Evolutionary conservation across 2,888 invertebrate genomes (phyloP), one percentile per base, ranked within the genome.

Genomic region (Willowsia nigromaculata): DNA sequence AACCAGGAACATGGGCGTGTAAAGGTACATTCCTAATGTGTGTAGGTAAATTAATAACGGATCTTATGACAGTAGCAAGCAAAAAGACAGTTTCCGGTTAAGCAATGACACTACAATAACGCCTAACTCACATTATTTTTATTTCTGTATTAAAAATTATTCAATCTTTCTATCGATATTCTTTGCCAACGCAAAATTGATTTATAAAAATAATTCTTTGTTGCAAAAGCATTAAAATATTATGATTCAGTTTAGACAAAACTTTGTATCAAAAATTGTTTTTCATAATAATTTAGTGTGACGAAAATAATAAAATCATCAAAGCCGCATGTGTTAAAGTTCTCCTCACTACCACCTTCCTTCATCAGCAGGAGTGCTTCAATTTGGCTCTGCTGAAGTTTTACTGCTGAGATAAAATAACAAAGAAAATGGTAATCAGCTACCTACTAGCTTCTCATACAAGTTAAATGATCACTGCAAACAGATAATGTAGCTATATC

Each of bases 231-330:
- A 47, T 47, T 47, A 47, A 47, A 47, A 47, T 47, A 59, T 59
- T 59, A 25, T 25, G 5, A 59, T 30, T 30, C n/a, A 15, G n/a
- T 15, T 33, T 47, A 33, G 15, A 15, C 25, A 59, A 9, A 15
- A 33, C 62, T 65, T 30, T 33, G 33, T n/a, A 33, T 15, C 5
- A 3, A 33, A 33, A 33, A 65, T n/a, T 65, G 62, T 65, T 65
- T 65, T 65, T 62, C 30, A 3, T 33, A 22, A 56, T 56, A 65
- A 33, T 33, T 65, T n/a, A 65, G 33, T n/a, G 33, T 30, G 33
- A 56, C 15, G 4, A 65, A 65, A 65, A 65, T 65, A 65, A 65
- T 65, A 65, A 30, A 65, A 65, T 65, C 62, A 65, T 65, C 62
- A 65, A 65, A 30, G 7, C 62, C 33, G n/a, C 62, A 30, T 65